Percentiles rank a stretch among this genome's conserved stretches.
Evolutionary conservation across 2,113 vertebrate genomes (phyloP).

Genomic region (Psilopogon haemacephalus): DNA sequence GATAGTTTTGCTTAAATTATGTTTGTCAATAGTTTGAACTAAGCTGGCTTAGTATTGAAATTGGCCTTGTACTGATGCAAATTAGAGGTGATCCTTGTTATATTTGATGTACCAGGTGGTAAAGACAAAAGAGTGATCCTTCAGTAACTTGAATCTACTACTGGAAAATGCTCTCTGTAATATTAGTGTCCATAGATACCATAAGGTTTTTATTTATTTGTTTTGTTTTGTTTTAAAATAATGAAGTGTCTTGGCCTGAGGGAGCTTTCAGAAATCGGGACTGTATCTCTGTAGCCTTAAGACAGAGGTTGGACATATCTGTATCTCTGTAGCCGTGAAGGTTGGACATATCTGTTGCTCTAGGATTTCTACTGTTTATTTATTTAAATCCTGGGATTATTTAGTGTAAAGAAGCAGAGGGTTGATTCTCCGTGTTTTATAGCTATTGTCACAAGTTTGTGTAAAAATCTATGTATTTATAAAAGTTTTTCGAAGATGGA

Average conservation of each 20-base stretch:
- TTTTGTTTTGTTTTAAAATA: neutral
- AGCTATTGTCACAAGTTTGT: neutral
- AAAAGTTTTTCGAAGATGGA: neutral
- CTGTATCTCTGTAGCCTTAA: neutral
- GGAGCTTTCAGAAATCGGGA: neutral
- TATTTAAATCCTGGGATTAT: neutral
- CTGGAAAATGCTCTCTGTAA: neutral
- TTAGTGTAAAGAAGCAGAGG: neutral
- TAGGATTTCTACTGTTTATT: neutral
- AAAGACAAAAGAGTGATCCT: neutral
- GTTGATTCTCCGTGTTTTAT: neutral
- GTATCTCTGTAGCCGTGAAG: neutral
- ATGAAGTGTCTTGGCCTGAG: neutral
- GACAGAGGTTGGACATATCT: neutral
- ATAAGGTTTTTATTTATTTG: neutral
- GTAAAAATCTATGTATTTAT: neutral
- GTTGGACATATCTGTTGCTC: neutral
- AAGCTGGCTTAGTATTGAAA: neutral
- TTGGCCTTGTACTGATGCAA: neutral
- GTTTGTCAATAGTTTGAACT: neutral
- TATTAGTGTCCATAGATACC: neutral
- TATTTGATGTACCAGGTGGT: neutral
- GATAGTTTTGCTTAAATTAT: neutral
- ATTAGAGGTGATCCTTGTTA: neutral
- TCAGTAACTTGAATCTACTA: neutral